phyloP scores from a whole-genome alignment of 1,140 invertebrate species.

The Brachionus rubens region DNA sequence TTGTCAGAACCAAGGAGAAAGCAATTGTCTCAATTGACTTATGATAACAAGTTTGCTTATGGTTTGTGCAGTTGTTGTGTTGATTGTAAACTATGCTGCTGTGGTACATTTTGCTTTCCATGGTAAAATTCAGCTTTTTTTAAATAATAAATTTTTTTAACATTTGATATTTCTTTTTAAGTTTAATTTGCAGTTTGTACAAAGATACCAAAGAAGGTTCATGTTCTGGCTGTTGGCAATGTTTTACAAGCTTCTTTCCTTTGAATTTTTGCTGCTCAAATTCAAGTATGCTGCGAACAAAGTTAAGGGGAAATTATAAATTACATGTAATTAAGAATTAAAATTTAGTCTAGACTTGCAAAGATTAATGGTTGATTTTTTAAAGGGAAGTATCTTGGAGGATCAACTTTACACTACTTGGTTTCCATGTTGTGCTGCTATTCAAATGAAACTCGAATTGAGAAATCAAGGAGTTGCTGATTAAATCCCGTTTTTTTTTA shows the following conservation, averaged over 20 bases:
- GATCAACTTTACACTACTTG: conserved; percentile 14
- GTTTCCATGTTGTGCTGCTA: conserved; percentile 11
- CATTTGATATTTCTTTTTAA: not conserved
- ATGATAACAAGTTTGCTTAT: conserved; percentile 29
- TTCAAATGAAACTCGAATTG: conserved; percentile 22
- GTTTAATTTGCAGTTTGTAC: conserved; percentile 3
- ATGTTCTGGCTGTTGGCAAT: conserved; percentile 39
- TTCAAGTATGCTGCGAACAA: conserved; percentile 10
- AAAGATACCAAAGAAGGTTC: conserved; percentile 27
- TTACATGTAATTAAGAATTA: conserved; percentile 43
- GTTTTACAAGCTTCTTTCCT: not conserved
- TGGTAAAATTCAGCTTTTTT: not conserved
- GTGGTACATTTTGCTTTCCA: conserved; percentile 30
- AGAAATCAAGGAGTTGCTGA: not conserved
- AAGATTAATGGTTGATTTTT: too few relatives aligned
- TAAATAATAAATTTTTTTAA: not conserved
- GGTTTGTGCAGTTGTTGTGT: conserved; percentile 38
- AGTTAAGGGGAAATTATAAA: conserved; percentile 24
- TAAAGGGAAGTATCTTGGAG: conserved; percentile 26
- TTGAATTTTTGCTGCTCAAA: conserved; percentile 17
- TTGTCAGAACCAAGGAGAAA: not conserved
- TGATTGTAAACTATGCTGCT: conserved; percentile 18
- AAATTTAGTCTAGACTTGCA: too few relatives aligned
- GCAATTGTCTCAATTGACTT: conserved; percentile 26
- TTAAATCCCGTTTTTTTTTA: not conserved